These are phyloP conservation scores for Teleopsis dalmanni DNA, from an alignment of 1,140 invertebrate species.

Conservation along the genomic window DNA sequence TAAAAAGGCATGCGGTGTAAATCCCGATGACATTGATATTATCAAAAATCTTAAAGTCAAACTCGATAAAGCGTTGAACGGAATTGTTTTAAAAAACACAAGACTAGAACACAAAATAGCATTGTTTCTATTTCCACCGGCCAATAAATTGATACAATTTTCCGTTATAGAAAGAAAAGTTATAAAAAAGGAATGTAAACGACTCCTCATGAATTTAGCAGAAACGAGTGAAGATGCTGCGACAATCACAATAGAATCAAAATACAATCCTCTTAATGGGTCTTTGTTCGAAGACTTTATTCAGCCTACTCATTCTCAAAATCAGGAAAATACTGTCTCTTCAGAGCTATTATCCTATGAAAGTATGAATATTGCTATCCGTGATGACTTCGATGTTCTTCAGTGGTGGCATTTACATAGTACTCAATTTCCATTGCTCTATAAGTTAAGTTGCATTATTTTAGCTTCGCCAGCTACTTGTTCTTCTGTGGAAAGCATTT, in stretches of 20 bases:
- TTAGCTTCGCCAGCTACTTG: conserved; percentile 2
- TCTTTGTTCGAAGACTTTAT: neutral
- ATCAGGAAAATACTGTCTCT: neutral
- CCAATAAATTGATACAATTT: conserved; percentile 6
- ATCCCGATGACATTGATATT: neutral
- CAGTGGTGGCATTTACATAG: conserved; percentile 8
- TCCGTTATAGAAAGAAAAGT: neutral
- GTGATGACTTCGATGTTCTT: conserved; percentile 6
- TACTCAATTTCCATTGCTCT: conserved; percentile 3
- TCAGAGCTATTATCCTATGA: conserved; percentile 1
- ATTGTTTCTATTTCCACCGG: conserved; percentile 4
- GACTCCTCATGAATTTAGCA: too few species aligned
- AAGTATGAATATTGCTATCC: neutral
- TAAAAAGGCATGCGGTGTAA: neutral
- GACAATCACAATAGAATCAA: too few species aligned
- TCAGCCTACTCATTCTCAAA: neutral
- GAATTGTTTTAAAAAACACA: neutral
- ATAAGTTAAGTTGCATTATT: conserved; percentile 5
- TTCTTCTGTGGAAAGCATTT: neutral
- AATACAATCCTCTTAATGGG: too few species aligned
- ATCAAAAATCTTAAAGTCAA: conserved; percentile 4
- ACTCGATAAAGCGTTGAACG: neutral
- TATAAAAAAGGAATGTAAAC: neutral
- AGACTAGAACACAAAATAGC: conserved; percentile 2
- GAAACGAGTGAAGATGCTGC: too few species aligned